phyloP scores from a whole-genome alignment of 2,113 vertebrate genomes.

The Psilopsiagon aymara region DNA sequence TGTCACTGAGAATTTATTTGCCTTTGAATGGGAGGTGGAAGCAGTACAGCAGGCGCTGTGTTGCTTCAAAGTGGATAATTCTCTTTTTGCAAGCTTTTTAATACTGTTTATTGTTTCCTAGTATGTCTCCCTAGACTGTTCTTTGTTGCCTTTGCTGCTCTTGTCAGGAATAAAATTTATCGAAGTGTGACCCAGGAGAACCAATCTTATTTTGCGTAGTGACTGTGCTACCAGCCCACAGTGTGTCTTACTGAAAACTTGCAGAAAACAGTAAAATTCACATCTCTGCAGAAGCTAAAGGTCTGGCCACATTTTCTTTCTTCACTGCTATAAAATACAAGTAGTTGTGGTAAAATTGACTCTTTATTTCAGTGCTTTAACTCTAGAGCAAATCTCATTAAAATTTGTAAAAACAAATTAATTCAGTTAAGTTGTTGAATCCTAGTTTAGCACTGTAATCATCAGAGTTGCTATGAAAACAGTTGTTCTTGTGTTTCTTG shows the following conservation, averaged over 20 bases:
- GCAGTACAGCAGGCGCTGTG: background rate
- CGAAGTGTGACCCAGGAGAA: constrained; percentile 45
- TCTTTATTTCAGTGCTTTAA: background rate
- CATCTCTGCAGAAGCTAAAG: background rate
- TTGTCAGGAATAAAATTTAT: constrained; percentile 68
- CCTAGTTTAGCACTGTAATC: background rate
- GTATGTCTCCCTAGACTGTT: constrained; percentile 50
- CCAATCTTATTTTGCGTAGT: constrained; percentile 21
- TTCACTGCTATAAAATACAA: background rate
- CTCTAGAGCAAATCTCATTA: background rate
- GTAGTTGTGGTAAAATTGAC: background rate
- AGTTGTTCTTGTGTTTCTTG: background rate
- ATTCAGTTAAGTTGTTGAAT: background rate
- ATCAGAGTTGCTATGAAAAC: background rate
- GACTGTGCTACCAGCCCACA: background rate
- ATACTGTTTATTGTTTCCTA: constrained; percentile 66
- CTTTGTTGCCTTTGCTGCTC: constrained; percentile 50
- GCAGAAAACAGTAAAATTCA: constrained; percentile 37
- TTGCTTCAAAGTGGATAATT: constrained; percentile 46
- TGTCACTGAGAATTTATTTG: constrained; percentile 72
- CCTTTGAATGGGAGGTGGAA: constrained; percentile 61
- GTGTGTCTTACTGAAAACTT: constrained; percentile 1
- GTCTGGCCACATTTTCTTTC: background rate
- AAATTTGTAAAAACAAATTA: background rate
- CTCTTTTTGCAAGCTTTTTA: constrained; percentile 60